Percentiles rank a stretch among this genome's conserved stretches.
These are phyloP conservation scores for Mycetomoellerius zeteki DNA, from an alignment of 1,140 invertebrate species.

Conservation along the genomic window DNA sequence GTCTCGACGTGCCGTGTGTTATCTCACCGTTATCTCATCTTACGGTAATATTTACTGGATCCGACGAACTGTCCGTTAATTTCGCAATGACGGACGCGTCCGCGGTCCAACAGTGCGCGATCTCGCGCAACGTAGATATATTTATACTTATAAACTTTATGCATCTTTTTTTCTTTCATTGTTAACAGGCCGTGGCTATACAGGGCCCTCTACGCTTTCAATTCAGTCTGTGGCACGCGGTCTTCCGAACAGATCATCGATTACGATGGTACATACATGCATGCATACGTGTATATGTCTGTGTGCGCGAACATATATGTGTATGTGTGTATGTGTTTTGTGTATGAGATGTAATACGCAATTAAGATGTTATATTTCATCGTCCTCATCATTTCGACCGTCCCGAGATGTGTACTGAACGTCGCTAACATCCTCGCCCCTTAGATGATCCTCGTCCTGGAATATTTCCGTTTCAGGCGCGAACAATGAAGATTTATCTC, in stretches of 20 bases:
- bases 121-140: conserved; percentile 75
- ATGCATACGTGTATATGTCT: conserved; percentile 10
- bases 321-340: conserved; percentile 5
- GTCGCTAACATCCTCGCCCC: conserved; percentile 57
- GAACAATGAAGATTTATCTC: conserved; percentile 39
- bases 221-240: conserved; percentile 86
- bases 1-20: not conserved
- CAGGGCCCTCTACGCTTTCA: conserved; percentile 84
- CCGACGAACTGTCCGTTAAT: conserved; percentile 25
- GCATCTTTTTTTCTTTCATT: conserved; percentile 74
- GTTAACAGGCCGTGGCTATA: conserved; percentile 87
- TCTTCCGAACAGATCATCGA: conserved; percentile 76
- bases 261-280: not conserved
- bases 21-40: not conserved
- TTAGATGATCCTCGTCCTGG: conserved; percentile 54
- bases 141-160: conserved; percentile 79
- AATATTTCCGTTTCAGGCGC: conserved; percentile 42
- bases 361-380: conserved; percentile 39
- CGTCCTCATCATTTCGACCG: conserved; percentile 8
- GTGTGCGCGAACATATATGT: not conserved
- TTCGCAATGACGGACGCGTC: conserved; percentile 26
- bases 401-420: conserved; percentile 44
- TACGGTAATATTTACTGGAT: conserved; percentile 28
- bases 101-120: not conserved
- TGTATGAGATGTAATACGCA: conserved; percentile 3